Evolutionary conservation across 2,113 vertebrate genomes (phyloP), one percentile per base, ranked within the genome.

Genomic region (Aviceda subcristata): DNA sequence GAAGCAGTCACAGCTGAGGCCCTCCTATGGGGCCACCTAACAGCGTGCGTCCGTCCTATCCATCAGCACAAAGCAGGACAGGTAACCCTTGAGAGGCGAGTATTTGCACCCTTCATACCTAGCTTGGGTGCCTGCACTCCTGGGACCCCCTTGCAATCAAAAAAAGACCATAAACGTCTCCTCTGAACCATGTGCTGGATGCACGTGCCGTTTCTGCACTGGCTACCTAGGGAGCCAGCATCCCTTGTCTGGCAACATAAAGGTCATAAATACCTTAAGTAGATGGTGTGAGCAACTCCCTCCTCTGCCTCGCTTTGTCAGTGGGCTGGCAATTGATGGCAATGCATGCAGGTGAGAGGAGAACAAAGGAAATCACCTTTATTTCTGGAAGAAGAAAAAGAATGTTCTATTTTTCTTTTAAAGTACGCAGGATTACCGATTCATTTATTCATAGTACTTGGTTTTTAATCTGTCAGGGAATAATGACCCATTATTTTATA

Each of bases 401-500:
- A 95, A 94, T 80, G 82, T 79, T 83, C 94, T 88, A 89, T 95
- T 95, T 85, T 90, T 90, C 90, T 86, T 92, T 94, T 84, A 82
- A 90, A 92, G 91, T 94, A 97, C 45, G 5, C 55, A 92, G 93
- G 96, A 96, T 95, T 87, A 97, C 86, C 0, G 8, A 90, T 97
- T 97, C 92, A 95, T 96, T 94, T 92, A 96, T 97, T 97, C 94
- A 73, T 14, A 95, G 94, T 78, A 93, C 84, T 96, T 90, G 57
- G 85, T 91, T 97, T 97, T 94, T 94, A 95, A 95, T 95, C 93
- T 97, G 94, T 94, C 95, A 96, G 74, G 76, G 86, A 97, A 95
- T 97, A 97, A 97, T 94, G 94, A 88, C 60, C 92, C 92, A 97
- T 97, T 97, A 95, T 97, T 97, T 97, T 97, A 97, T 89, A 92